Evolutionary conservation across 1,140 invertebrate species (phyloP).

Genomic region (Calosoma granatense): DNA sequence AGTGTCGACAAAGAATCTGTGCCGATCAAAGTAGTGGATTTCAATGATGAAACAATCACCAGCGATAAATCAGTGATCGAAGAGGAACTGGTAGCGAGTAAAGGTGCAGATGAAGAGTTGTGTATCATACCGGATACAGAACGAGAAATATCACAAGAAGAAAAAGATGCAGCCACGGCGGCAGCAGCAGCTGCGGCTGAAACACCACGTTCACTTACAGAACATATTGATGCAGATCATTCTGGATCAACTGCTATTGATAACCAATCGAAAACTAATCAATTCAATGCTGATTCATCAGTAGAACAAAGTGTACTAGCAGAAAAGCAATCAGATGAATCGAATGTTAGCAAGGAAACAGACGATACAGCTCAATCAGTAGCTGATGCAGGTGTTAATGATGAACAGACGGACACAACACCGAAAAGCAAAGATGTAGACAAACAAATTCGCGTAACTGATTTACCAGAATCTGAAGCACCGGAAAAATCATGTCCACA

Average conservation of each 20-base stretch:
- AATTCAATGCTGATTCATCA: not conserved
- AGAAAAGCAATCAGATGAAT: not conserved
- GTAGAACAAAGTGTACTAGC: not conserved
- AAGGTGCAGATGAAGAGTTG: conserved; percentile 45
- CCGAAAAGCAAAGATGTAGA: not conserved
- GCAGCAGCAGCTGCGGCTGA: conserved; percentile 40
- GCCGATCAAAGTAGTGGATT: not conserved
- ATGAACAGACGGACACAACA: not conserved
- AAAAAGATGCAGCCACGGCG: conserved; percentile 41
- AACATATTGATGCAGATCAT: not conserved
- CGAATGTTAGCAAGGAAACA: not conserved
- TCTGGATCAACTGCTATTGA: not conserved
- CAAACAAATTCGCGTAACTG: not conserved
- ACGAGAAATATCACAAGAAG: conserved; percentile 48
- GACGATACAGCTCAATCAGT: too few species aligned
- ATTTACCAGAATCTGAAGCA: not conserved
- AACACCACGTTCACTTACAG: conserved; percentile 28
- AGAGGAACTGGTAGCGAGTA: conserved; percentile 20
- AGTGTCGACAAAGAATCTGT: not conserved
- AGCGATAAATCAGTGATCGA: conserved; percentile 16
- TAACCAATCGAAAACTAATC: not conserved
- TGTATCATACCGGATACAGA: conserved; percentile 48
- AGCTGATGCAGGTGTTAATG: too few species aligned
- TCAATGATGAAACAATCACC: conserved; percentile 16
- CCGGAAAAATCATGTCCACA: not conserved